Percentiles rank a stretch among this genome's conserved stretches.
These are phyloP conservation scores for Pangasianodon gigas DNA, from an alignment of 2,113 vertebrate species.

Conservation along the genomic window DNA sequence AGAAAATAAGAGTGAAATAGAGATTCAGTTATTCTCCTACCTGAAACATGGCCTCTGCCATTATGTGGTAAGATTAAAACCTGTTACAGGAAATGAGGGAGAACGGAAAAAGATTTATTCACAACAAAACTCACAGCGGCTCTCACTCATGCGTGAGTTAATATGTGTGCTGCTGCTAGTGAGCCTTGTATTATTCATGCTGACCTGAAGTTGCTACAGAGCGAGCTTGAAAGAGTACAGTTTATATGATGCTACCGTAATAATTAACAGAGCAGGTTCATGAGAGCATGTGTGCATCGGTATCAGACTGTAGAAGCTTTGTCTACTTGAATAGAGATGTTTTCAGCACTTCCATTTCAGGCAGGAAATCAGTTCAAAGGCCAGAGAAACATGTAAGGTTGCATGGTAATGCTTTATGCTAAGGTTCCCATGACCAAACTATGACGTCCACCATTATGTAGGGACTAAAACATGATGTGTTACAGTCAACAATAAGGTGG, in stretches of 20 bases:
- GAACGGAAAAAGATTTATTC: background rate
- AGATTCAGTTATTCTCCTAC: background rate
- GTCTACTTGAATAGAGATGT: background rate
- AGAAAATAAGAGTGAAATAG: background rate
- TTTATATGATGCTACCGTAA: background rate
- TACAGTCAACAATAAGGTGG: background rate
- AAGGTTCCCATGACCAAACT: background rate
- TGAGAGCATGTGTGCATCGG: conserved; percentile 6
- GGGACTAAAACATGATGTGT: background rate
- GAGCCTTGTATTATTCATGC: conserved; percentile 25
- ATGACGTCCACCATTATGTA: background rate
- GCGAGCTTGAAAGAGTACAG: background rate
- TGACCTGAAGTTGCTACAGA: conserved; percentile 5
- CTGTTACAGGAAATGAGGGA: conserved; percentile 2
- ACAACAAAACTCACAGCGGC: background rate
- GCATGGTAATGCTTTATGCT: background rate
- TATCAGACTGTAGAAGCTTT: background rate
- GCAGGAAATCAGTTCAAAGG: conserved; percentile 15
- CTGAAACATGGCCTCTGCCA: background rate
- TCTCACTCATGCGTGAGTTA: conserved; percentile 2
- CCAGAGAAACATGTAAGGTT: background rate
- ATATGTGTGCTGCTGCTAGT: background rate
- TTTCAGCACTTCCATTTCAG: background rate
- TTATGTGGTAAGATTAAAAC: conserved; percentile 31
- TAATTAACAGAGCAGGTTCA: background rate